Evolutionary conservation across 2,113 vertebrate species (phyloP).

Genomic region (Malurus elegans): DNA sequence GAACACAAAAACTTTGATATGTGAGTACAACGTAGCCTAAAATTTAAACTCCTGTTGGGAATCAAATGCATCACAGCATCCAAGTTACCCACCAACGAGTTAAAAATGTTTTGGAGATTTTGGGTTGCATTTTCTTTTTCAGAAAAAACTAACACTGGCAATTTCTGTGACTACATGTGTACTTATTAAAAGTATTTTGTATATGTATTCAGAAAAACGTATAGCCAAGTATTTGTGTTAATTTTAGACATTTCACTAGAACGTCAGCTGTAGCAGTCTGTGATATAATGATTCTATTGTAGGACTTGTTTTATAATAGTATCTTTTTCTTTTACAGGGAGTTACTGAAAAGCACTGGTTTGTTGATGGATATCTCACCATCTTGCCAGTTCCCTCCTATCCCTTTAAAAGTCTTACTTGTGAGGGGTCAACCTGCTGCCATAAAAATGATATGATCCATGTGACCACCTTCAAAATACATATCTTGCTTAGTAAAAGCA

Average conservation of each 20-base stretch:
- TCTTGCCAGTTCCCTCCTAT: background rate
- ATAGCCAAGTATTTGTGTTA: background rate
- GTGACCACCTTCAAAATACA: background rate
- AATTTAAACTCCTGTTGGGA: background rate
- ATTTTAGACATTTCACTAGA: background rate
- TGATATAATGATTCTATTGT: background rate
- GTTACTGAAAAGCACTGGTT: background rate
- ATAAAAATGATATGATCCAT: background rate
- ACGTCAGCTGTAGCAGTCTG: background rate
- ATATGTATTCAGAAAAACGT: background rate
- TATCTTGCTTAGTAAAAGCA: background rate
- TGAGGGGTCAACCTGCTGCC: background rate
- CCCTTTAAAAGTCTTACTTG: background rate
- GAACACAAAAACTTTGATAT: background rate
- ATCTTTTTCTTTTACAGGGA: background rate
- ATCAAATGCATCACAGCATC: background rate
- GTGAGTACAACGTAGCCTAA: rapidly evolving
- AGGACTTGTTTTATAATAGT: background rate
- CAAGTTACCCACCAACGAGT: background rate
- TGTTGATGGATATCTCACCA: background rate
- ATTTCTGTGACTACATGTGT: background rate
- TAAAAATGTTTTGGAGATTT: background rate
- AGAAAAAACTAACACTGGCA: background rate
- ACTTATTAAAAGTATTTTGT: background rate
- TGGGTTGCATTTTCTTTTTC: background rate